These are phyloP conservation scores for Pantelozetes paolii DNA, from an alignment of 2,888 invertebrate species.

Conservation along the genomic window DNA sequence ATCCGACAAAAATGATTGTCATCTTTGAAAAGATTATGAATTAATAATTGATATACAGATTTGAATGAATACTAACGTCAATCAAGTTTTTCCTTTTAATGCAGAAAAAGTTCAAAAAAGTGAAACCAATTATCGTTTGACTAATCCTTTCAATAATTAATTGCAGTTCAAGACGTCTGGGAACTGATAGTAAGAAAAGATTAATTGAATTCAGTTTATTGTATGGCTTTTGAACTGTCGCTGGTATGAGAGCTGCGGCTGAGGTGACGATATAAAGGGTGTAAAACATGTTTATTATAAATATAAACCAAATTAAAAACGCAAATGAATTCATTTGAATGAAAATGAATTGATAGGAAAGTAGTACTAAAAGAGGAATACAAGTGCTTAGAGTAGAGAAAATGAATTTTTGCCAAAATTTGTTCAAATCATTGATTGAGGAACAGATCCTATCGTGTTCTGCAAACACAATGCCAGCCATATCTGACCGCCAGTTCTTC, in stretches of 20 bases:
- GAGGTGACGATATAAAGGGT: slow-evolving; percentile 15
- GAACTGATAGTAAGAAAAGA: slow-evolving; percentile 16
- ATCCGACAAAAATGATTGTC: background rate
- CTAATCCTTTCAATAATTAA: slow-evolving; percentile 12
- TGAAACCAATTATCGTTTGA: slow-evolving; percentile 9
- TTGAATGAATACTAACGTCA: too few relatives aligned
- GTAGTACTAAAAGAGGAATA: background rate
- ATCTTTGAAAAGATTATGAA: background rate
- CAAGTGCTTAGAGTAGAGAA: slow-evolving; percentile 23
- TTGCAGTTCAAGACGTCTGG: slow-evolving; percentile 15
- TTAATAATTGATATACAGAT: too few relatives aligned
- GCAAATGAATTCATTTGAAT: slow-evolving; percentile 27
- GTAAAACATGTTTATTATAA: slow-evolving; percentile 4
- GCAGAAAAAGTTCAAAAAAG: slow-evolving; percentile 16
- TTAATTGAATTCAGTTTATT: slow-evolving; percentile 33
- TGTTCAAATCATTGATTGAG: slow-evolving; percentile 8
- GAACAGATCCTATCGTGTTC: slow-evolving; percentile 29
- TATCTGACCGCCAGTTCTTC: slow-evolving; percentile 29
- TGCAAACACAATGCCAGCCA: slow-evolving; percentile 1
- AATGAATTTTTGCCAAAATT: slow-evolving; percentile 25
- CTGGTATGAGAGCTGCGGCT: background rate
- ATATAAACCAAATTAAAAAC: background rate
- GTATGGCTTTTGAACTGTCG: slow-evolving; percentile 23
- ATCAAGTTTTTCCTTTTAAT: slow-evolving; percentile 15
- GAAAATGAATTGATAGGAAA: slow-evolving; percentile 17